phyloP scores from a whole-genome alignment of 1,140 invertebrate species.

The Listronotus oregonensis region DNA sequence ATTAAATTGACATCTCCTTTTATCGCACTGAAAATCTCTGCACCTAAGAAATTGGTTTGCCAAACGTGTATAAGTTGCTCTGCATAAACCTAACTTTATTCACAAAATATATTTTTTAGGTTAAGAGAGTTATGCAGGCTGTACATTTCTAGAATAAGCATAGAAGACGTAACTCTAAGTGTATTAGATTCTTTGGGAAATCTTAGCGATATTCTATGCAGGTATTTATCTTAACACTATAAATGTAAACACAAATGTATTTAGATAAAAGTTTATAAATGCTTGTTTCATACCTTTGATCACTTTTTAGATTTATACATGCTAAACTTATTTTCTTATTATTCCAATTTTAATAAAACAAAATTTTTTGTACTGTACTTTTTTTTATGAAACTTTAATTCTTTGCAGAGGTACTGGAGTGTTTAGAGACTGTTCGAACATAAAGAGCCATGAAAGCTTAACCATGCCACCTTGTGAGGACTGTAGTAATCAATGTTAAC shows the following conservation, averaged over 20 bases:
- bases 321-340: no score
- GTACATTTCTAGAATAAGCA: slow-evolving; percentile 37
- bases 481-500: not conserved
- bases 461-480: slow-evolving; percentile 12
- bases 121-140: slow-evolving; percentile 39
- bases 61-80: no score
- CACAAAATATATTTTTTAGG: slow-evolving; percentile 30
- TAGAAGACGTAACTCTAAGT: slow-evolving; percentile 27
- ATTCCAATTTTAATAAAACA: no score
- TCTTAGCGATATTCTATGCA: slow-evolving; percentile 40
- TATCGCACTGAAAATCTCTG: no score
- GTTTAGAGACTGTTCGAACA: slow-evolving; percentile 40
- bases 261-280: not conserved
- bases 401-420: slow-evolving; percentile 37
- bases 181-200: slow-evolving; percentile 26
- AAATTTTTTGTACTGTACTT: no score
- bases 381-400: no score
- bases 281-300: no score
- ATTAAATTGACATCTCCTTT: no score
- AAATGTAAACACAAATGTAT: not conserved
- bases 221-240: slow-evolving; percentile 15
- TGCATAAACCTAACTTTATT: not conserved
- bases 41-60: no score
- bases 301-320: no score
- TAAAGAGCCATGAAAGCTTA: slow-evolving; percentile 27